Evolutionary conservation across 2,113 vertebrate genomes (phyloP).

Genomic region (Nesospiza acunhae): DNA sequence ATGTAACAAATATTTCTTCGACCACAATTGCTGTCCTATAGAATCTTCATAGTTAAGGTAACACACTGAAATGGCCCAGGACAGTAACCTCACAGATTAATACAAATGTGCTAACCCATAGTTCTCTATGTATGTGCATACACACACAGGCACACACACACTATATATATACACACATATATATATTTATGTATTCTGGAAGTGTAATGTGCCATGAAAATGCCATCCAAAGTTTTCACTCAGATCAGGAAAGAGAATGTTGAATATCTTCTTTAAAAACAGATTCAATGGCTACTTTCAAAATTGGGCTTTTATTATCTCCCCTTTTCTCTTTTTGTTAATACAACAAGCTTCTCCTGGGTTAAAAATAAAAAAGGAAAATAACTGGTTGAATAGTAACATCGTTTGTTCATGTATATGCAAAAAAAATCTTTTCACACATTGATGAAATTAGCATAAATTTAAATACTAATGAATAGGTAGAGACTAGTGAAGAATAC

Average conservation of each 20-base stretch:
- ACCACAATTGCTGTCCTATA: not conserved
- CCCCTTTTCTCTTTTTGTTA: conserved; percentile 40
- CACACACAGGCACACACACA: not conserved
- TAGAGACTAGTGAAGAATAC: conserved; percentile 57
- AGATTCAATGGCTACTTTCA: not conserved
- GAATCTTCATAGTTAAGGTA: not conserved
- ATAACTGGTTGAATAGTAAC: conserved; percentile 69
- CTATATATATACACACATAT: too few species aligned
- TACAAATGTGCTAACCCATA: not conserved
- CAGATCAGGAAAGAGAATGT: not conserved
- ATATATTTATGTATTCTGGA: not conserved
- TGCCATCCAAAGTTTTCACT: not conserved
- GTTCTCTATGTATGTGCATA: not conserved
- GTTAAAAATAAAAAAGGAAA: not conserved
- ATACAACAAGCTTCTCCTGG: conserved; percentile 41
- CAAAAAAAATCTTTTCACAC: conserved; percentile 79
- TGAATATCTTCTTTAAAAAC: not conserved
- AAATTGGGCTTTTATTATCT: not conserved
- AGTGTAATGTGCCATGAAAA: not conserved
- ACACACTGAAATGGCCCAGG: not conserved
- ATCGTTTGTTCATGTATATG: conserved; percentile 77
- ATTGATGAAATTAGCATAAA: conserved; percentile 81
- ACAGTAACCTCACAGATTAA: not conserved
- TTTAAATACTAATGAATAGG: conserved; percentile 79
- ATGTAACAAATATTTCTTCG: not conserved